Conservation (phyloP, 1,140 invertebrate species). For the Polypedilum vanderplanki region DNA sequence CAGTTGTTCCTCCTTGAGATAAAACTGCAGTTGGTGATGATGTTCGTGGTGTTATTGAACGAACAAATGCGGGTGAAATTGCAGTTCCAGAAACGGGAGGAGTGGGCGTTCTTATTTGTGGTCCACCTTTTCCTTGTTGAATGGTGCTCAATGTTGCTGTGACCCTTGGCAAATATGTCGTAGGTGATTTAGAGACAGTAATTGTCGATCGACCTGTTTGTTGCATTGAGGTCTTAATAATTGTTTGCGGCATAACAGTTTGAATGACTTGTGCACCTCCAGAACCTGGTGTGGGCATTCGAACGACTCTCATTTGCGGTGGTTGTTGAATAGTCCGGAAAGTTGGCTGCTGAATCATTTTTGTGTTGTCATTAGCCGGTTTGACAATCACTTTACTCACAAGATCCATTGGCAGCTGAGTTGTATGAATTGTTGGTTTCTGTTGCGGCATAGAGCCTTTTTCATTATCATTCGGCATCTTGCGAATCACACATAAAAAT, state of each 20-base stretch:
- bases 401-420: not conserved
- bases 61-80: constrained; percentile 15
- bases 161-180: constrained; percentile 5
- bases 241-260: not conserved
- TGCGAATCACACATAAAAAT: not conserved
- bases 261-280: not conserved
- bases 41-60: not conserved
- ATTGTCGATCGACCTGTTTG: constrained; percentile 13
- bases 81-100: not conserved
- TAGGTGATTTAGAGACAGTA: not conserved
- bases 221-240: not conserved
- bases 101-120: not conserved
- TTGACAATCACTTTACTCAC: constrained; percentile 20
- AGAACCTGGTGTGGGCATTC: not conserved
- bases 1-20: not conserved
- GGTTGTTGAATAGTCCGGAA: constrained; percentile 10
- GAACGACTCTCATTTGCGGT: not conserved
- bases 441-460: not conserved
- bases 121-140: not conserved
- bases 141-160: not conserved
- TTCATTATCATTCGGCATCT: not conserved
- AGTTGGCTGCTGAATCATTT: constrained; percentile 2
- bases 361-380: not conserved
- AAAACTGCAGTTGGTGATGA: constrained; percentile 19
- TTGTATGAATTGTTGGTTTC: not conserved